Evolutionary conservation across 2,888 invertebrate genomes (phyloP).

Genomic region (Drosophila gaucha): DNA sequence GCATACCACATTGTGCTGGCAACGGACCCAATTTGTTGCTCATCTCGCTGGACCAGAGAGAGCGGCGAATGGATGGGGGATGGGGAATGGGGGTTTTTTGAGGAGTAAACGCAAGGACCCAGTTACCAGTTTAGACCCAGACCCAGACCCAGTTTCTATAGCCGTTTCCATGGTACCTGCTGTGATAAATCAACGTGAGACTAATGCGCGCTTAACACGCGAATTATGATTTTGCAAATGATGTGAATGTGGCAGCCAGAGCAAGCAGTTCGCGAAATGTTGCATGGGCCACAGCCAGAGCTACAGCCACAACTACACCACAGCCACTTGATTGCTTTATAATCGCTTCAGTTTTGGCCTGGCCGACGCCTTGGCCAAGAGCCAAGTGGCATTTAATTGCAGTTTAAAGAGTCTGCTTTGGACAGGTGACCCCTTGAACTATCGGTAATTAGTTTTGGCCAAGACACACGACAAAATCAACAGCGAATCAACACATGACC

Average conservation of each 20-base stretch:
- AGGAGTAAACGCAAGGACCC: constrained; percentile 45
- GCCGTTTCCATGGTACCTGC: constrained; percentile 64
- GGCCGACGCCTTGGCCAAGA: constrained; percentile 15
- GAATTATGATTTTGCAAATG: constrained; percentile 82
- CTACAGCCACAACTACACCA: too few species aligned
- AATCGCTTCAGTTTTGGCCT: constrained; percentile 54
- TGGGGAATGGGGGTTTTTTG: not conserved
- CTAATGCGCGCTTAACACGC: constrained; percentile 82
- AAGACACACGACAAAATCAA: constrained; percentile 68
- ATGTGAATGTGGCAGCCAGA: constrained; percentile 51
- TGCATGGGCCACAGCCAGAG: not conserved
- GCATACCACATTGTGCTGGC: constrained; percentile 27
- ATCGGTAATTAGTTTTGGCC: constrained; percentile 71
- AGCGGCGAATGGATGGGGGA: not conserved
- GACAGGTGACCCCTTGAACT: constrained; percentile 64
- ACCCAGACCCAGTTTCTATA: constrained; percentile 71
- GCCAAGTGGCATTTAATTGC: constrained; percentile 69
- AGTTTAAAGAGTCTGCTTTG: constrained; percentile 63
- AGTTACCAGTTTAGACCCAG: constrained; percentile 38
- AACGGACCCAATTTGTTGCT: constrained; percentile 36
- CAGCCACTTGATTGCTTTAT: constrained; percentile 73
- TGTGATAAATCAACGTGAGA: constrained; percentile 83
- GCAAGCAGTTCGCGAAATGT: constrained; percentile 4
- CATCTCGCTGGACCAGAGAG: constrained; percentile 23
- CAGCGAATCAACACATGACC: constrained; percentile 63